Evolutionary conservation across 2,797 vertebrate species (phyloP).

Genomic region (Taeniopygia guttata): DNA sequence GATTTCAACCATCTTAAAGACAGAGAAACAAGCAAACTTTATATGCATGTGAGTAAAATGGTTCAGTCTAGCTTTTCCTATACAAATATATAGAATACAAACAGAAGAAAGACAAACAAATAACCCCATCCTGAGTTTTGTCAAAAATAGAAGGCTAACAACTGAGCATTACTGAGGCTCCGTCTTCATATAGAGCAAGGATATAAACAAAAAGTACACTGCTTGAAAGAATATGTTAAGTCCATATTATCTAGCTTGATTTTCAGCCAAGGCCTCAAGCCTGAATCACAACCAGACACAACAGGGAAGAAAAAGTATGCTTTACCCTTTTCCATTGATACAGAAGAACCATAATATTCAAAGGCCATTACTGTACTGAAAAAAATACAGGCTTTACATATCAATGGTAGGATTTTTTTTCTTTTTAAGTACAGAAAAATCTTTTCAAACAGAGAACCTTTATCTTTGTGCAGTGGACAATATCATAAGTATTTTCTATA

Average conservation of each 20-base stretch:
- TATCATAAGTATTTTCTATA: background rate
- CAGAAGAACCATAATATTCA: background rate
- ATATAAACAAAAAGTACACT: background rate
- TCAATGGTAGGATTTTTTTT: background rate
- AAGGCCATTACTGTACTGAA: background rate
- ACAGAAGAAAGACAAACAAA: background rate
- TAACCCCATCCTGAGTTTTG: background rate
- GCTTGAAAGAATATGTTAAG: background rate
- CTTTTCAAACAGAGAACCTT: background rate
- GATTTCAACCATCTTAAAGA: background rate
- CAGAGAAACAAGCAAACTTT: background rate
- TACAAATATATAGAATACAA: background rate
- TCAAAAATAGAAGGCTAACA: background rate
- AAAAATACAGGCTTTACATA: background rate
- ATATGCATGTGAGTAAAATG: background rate
- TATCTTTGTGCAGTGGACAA: background rate
- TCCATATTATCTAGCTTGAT: background rate
- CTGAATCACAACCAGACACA: background rate
- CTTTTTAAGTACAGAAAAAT: background rate
- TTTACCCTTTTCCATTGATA: background rate
- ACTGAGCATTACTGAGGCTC: background rate
- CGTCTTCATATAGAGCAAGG: background rate
- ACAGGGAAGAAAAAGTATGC: no score
- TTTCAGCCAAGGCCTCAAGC: background rate
- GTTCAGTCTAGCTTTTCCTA: background rate